These are phyloP conservation scores for Vesta saturnalis DNA, from an alignment of 2,888 invertebrate genomes.

Conservation along the genomic window DNA sequence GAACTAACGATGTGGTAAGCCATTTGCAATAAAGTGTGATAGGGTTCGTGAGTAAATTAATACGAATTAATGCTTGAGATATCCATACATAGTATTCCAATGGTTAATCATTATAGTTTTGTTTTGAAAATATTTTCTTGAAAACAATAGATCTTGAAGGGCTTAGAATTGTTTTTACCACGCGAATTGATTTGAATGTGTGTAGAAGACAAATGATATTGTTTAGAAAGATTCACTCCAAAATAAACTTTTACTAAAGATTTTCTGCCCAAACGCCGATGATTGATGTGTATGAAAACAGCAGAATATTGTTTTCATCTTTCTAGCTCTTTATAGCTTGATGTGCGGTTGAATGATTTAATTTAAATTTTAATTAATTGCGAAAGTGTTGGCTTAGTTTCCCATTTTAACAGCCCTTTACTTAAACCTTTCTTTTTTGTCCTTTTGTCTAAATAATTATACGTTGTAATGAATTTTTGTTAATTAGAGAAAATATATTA, in stretches of 20 bases:
- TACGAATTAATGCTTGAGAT: no score
- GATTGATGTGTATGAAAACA: background rate
- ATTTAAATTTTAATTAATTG: background rate
- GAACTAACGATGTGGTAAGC: conserved; percentile 9
- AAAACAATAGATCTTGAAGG: background rate
- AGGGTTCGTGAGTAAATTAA: conserved; percentile 2
- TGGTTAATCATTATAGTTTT: no score
- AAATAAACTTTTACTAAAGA: background rate
- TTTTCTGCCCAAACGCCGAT: background rate
- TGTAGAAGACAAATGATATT: conserved; percentile 1
- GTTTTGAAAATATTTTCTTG: background rate
- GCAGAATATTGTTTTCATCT: no score
- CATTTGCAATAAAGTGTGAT: conserved; percentile 4
- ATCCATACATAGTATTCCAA: no score
- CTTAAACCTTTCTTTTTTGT: no score
- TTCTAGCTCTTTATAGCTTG: no score
- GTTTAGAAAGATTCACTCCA: background rate
- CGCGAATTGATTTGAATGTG: background rate
- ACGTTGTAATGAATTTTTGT: no score
- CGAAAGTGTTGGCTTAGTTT: background rate
- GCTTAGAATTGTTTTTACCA: background rate
- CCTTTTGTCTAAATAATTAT: no score
- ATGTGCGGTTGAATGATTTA: background rate
- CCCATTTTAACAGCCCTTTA: background rate
- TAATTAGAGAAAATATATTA: no score